Evolutionary conservation across 2,113 vertebrate genomes (phyloP).

Genomic region (Heterotilapia buettikoferi): DNA sequence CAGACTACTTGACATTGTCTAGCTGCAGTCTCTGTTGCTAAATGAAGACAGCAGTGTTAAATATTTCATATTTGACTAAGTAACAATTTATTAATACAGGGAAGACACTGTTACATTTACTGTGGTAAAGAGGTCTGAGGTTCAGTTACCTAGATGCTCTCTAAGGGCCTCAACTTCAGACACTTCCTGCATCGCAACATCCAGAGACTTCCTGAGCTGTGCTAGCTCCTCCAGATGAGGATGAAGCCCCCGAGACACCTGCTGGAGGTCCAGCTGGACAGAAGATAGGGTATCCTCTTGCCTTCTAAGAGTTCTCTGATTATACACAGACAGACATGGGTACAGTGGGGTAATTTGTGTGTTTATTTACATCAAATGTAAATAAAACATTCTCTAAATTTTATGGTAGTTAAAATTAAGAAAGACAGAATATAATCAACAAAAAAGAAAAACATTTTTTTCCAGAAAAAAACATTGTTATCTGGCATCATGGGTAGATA

Average conservation of each 20-base stretch:
- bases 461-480: neutral
- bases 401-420: neutral
- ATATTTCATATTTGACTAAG: neutral
- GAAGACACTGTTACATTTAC: neutral
- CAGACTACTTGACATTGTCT: neutral
- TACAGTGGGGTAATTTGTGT: neutral
- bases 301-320: slow-evolving; percentile 9
- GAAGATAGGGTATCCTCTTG: slow-evolving; percentile 25
- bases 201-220: slow-evolving; percentile 21
- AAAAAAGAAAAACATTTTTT: too few species aligned
- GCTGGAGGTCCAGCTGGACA: slow-evolving; percentile 9
- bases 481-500: neutral
- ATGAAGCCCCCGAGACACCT: neutral
- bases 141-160: slow-evolving; percentile 31
- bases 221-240: slow-evolving; percentile 9
- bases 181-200: slow-evolving; percentile 15
- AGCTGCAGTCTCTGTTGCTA: neutral
- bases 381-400: neutral
- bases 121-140: neutral
- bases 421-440: neutral
- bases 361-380: neutral
- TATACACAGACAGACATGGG: neutral
- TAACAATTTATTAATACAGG: neutral
- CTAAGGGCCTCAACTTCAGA: slow-evolving; percentile 6
- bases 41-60: neutral